A percentile compares a stretch with the other conserved stretches of the same genome.
These are phyloP conservation scores for Bursaphelenchus mucronatus DNA, from an alignment of 1,140 invertebrate genomes.

Conservation along the genomic window DNA sequence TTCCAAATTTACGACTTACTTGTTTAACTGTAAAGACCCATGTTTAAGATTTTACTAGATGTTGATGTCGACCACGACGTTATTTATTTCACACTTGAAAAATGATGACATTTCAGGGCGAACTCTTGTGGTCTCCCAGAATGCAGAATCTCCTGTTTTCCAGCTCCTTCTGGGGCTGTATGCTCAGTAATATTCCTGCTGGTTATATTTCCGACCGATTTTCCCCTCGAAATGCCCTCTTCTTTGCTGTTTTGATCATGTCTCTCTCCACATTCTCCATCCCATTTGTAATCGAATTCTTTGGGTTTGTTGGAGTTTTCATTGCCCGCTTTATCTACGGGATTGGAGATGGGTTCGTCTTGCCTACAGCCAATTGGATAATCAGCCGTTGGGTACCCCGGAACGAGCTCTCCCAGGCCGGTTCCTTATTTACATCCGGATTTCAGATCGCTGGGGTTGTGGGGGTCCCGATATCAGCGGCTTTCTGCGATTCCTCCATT, in stretches of 20 bases:
- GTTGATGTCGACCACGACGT: background rate
- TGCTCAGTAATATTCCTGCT: constrained; percentile 20
- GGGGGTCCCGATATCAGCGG: constrained; percentile 21
- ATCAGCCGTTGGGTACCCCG: constrained; percentile 19
- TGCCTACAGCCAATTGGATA: constrained; percentile 22
- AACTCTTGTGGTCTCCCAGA: constrained; percentile 16
- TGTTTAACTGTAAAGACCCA: background rate
- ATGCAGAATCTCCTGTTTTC: constrained; percentile 30
- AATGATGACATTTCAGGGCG: constrained; percentile 12
- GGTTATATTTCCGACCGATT: constrained; percentile 27
- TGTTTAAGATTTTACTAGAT: constrained; percentile 10
- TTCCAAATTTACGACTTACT: background rate
- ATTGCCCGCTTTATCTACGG: constrained; percentile 19
- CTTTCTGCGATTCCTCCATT: constrained; percentile 23
- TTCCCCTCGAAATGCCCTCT: constrained; percentile 19
- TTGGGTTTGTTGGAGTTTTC: constrained; percentile 22
- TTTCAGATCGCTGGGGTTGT: constrained; percentile 26
- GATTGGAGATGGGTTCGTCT: constrained; percentile 18
- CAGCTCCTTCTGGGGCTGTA: constrained; percentile 24
- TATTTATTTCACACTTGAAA: background rate
- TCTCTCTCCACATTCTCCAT: constrained; percentile 17
- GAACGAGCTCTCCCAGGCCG: constrained; percentile 16
- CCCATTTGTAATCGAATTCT: constrained; percentile 16
- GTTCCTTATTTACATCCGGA: constrained; percentile 19
- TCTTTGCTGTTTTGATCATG: constrained; percentile 2